phyloP scores from a whole-genome alignment of 2,888 invertebrate genomes.

The Hirtodrosophila cameraria region DNA sequence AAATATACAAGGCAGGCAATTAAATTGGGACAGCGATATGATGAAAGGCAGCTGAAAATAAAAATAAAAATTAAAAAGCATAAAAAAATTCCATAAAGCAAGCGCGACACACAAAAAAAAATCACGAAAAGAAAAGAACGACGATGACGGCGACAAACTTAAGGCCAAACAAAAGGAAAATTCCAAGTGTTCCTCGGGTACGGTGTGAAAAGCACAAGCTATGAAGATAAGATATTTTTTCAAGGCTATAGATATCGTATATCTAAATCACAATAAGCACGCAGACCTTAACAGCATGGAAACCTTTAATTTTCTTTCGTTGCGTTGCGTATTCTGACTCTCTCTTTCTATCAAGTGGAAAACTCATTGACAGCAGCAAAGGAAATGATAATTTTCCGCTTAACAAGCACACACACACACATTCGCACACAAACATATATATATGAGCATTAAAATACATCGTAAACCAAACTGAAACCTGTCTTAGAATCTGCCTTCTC shows the following conservation, averaged over 20 bases:
- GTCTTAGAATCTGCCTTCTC: slow-evolving; percentile 17
- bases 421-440: slow-evolving; percentile 14
- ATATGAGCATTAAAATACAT: slow-evolving; percentile 1
- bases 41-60: slow-evolving; percentile 46
- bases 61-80: slow-evolving; percentile 40
- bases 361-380: slow-evolving; percentile 60
- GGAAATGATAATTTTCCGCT: slow-evolving; percentile 73
- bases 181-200: slow-evolving; percentile 4
- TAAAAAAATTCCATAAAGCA: slow-evolving; percentile 60
- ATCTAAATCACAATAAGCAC: slow-evolving; percentile 60
- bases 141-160: slow-evolving; percentile 13
- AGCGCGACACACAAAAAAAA: slow-evolving; percentile 28
- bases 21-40: slow-evolving; percentile 53
- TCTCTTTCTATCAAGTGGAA: slow-evolving; percentile 47
- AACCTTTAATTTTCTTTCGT: slow-evolving; percentile 64
- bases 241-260: slow-evolving; percentile 36
- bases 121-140: slow-evolving; percentile 16
- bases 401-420: slow-evolving; percentile 40
- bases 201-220: slow-evolving; percentile 67
- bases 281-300: slow-evolving; percentile 43
- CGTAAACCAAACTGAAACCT: slow-evolving; percentile 16
- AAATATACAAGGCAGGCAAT: slow-evolving; percentile 52
- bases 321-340: slow-evolving; percentile 12
- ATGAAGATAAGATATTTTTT: slow-evolving; percentile 40
- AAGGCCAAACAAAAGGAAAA: slow-evolving; percentile 42